Base-by-base conservation (phyloP, 1,140 invertebrate species). In the Homarus americanus region DNA sequence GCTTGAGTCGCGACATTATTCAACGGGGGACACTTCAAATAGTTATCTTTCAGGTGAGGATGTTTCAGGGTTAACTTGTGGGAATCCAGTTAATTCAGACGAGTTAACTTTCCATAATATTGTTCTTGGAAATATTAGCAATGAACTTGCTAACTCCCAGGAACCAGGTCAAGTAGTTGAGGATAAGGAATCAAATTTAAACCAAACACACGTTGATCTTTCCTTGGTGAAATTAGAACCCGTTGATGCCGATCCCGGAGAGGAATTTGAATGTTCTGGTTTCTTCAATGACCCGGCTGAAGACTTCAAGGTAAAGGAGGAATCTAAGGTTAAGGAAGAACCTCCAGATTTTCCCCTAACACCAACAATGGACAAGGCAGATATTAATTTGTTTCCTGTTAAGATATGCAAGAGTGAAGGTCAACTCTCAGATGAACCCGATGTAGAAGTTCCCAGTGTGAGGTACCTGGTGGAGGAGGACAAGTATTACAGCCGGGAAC, bases 1-100 rank as follows among this genome's bases (percentile, higher is more conserved):
- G 88, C 88, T 90, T 90, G 88, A 90, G 88, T 84, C 88, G 76
- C 41, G 69, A 90, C 73, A 84, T 90, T 76, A 84, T 66, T 58
- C 53, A 83, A 82, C 44, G 63, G 32, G 75, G 72, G 82, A 90
- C 34, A 58, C 53, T 83, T 76, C 72, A 75, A 78, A 58, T 87
- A 41, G 32, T 90, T 90, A 69, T 84, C 28, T 90, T 90, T 90
- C 88, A 90, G 88, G 88, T 83, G 80, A 90, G 44, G 72, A 90
- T 80, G 40, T 80, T 88, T 80, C 86, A 80, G 86, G 58, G 58
- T 41, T 66, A 80, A 49, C 36, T 34, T n/a, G 12, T 24, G n/a
- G 41, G n/a, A 44, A 40, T 88, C 28, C 53, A 83, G 34, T 58
- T 10, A 63, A 78, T 44, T 41, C 28, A 75, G 53, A 75, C 32